A percentile compares a stretch with the other conserved stretches of the same genome.
Evolutionary conservation across 2,888 invertebrate species (phyloP).

Genomic region (Lydus trimaculatus): DNA sequence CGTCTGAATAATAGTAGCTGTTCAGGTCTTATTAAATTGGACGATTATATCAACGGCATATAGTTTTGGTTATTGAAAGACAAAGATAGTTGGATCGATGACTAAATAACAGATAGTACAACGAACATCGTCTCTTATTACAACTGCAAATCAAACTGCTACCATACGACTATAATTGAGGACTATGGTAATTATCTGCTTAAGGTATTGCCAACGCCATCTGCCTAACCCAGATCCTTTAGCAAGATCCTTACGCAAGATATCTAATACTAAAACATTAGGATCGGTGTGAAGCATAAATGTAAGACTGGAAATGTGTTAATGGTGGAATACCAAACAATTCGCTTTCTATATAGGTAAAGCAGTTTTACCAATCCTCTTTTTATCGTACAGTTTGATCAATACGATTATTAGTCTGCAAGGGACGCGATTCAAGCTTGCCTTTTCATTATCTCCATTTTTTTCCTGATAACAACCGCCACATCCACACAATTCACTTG

Average conservation of each 20-base stretch:
- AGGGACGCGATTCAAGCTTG: not conserved
- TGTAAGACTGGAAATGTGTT: not conserved
- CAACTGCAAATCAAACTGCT: constrained; percentile 28
- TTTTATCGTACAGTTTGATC: not conserved
- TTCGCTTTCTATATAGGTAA: not conserved
- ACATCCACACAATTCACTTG: not conserved
- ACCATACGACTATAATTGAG: constrained; percentile 23
- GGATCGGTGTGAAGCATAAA: not conserved
- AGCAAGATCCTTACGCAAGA: not conserved
- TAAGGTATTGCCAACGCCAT: constrained; percentile 20
- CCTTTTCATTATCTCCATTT: not conserved
- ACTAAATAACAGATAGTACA: constrained; percentile 15
- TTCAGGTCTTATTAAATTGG: constrained; percentile 31
- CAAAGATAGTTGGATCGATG: not conserved
- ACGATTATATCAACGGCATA: constrained; percentile 24
- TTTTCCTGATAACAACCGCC: not conserved
- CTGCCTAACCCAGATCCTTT: constrained; percentile 14
- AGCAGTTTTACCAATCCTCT: not conserved
- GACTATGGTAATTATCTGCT: constrained; percentile 26
- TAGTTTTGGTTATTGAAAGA: not conserved
- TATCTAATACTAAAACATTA: not conserved
- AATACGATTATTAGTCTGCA: not conserved
- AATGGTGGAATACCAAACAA: not conserved
- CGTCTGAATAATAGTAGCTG: constrained; percentile 40
- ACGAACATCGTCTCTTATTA: constrained; percentile 23